Percentiles rank a stretch among this genome's conserved stretches.
These are phyloP conservation scores for Ceratosolen solmsi DNA, from an alignment of 1,140 invertebrate species.

Conservation along the genomic window DNA sequence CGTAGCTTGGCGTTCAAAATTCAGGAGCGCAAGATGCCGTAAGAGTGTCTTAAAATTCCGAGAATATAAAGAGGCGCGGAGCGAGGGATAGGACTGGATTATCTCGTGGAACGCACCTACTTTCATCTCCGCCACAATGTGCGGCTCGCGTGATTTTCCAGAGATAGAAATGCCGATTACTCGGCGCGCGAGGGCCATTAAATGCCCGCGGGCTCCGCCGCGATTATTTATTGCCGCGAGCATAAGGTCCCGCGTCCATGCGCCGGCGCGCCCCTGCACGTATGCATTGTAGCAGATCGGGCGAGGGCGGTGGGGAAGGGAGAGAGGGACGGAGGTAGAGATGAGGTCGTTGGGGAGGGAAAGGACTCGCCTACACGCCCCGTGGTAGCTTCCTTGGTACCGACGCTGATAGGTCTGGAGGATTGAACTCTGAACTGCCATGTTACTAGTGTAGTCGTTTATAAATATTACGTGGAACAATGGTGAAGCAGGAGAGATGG, in stretches of 20 bases:
- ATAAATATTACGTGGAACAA: not conserved
- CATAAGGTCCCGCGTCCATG: not conserved
- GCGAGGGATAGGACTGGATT: not conserved
- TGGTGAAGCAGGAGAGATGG: not conserved
- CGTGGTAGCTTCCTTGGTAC: not conserved
- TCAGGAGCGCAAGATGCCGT: not conserved
- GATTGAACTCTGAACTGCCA: not conserved
- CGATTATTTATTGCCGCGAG: constrained; percentile 42
- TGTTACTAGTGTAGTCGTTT: not conserved
- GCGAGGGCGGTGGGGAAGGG: not conserved
- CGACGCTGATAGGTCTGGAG: not conserved
- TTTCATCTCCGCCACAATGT: constrained; percentile 22
- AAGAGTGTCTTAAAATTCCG: not conserved
- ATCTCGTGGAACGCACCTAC: constrained; percentile 29
- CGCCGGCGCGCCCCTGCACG: not conserved
- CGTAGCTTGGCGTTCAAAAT: not conserved
- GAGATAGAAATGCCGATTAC: constrained; percentile 47
- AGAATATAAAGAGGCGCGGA: not conserved
- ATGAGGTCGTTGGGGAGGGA: not conserved
- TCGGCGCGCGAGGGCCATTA: constrained; percentile 31
- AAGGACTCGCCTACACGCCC: not conserved
- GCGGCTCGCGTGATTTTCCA: constrained; percentile 45
- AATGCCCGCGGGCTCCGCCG: constrained; percentile 20
- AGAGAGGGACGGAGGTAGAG: not conserved
- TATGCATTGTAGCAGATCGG: not conserved